These are phyloP conservation scores for Sebastes matsubarae DNA, from an alignment of 2,797 vertebrate genomes.

Conservation along the genomic window DNA sequence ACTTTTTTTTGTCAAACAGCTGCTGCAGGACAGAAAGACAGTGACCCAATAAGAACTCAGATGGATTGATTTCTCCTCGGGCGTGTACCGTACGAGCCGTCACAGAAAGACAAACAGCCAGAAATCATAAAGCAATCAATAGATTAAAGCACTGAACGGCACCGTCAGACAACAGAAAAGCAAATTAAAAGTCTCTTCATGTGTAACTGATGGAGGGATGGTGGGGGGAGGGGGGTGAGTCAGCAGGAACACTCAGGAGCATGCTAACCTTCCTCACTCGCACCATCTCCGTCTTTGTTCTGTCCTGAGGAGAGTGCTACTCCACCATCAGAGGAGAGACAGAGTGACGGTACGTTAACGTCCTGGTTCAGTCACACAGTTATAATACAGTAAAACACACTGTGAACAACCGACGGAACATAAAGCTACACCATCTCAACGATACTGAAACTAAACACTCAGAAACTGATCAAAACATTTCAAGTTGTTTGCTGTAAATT, in stretches of 20 bases:
- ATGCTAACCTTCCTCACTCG: conserved; percentile 97
- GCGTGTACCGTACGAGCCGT: conserved; percentile 9
- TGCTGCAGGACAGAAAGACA: neutral
- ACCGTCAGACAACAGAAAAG: neutral
- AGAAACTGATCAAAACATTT: neutral
- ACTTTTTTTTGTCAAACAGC: neutral
- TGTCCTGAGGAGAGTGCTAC: conserved; percentile 88
- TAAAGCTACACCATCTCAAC: neutral
- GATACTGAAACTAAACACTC: neutral
- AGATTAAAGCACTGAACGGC: conserved; percentile 43
- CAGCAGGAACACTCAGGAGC: conserved; percentile 2
- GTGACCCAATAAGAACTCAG: neutral
- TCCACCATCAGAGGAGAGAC: conserved; percentile 63
- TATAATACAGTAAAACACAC: neutral
- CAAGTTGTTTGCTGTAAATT: neutral
- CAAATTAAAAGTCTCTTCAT: neutral
- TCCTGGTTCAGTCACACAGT: neutral
- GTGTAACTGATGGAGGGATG: conserved; percentile 41
- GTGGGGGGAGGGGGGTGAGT: neutral
- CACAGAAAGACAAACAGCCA: conserved; percentile 32
- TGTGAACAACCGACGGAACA: neutral
- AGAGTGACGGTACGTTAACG: conserved; percentile 26
- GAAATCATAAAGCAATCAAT: conserved; percentile 14
- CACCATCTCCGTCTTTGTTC: conserved; percentile 87
- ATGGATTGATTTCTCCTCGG: neutral